Base-by-base conservation (phyloP, 2,113 vertebrate species). In the Macroglossus sobrinus region DNA sequence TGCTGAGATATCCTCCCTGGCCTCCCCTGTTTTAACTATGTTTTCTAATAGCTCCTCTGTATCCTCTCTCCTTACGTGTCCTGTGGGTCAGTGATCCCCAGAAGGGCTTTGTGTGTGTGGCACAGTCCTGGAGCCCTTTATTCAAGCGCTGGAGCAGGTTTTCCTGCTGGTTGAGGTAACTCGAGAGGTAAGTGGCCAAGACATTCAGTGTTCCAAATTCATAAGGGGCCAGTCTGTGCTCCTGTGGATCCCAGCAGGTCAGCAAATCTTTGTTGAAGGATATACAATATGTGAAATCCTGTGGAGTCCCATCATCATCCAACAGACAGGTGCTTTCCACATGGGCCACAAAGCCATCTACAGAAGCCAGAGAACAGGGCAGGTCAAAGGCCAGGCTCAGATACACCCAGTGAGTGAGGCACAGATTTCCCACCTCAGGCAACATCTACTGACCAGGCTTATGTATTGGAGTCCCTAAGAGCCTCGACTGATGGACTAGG, bases 201-300 rank as follows among this genome's bases (percentile, higher is more conserved):
- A 0, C 0, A 0, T 5, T 0, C 53, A 98, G 91, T 10, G 26
- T 0, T 50, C 98, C 97, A 87, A 89, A 35, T 84, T 97, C 91
- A 14, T 55, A 82, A 66, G 97, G 45, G 8, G 0, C 4, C 64
- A 98, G 97, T 2, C 0, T 0, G 7, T 0, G 0, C 7, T 0
- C 0, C 0, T 40, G 0, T 5, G 64, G 45, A 38, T 97, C 66
- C 94, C 97, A 98, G 92, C 97, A 98, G 47, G 97, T 50, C 82
- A 98, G 76, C 21, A 96, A 78, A 38, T 94, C 88, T 91, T 98
- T 98, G 97, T 98, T 98, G 98, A 98, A 98, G 93, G 97, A 43
- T 2, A 98, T 0, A 16, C 97, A 98, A 9, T 97, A 98, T 0
- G 50, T 22, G 94, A 98, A 96, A 33, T 53, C 59, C n/a, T 94